These are phyloP conservation scores for Temnopleurus reevesii DNA, from an alignment of 53 echinoderm and acorn worm species.

Conservation along the genomic window DNA sequence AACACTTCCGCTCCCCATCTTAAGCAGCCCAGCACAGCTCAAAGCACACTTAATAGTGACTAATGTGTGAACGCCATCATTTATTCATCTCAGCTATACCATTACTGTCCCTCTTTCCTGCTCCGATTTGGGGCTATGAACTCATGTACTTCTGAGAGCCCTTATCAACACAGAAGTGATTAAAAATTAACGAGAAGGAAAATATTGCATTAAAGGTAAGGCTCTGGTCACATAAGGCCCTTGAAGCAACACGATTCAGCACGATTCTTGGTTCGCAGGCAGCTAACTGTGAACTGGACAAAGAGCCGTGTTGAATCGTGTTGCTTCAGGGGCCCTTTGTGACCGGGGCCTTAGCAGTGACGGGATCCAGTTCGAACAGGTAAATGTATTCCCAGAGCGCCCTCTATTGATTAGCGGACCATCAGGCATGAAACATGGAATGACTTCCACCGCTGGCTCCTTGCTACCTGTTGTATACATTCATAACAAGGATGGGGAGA, in stretches of 20 bases:
- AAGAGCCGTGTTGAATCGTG: too few species aligned
- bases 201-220: not conserved
- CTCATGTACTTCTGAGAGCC: conserved; percentile 2
- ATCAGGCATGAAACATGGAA: not conserved
- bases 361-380: not conserved
- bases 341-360: not conserved
- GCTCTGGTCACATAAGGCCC: too few species aligned
- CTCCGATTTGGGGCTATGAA: not conserved
- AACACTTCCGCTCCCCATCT: not conserved
- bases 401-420: not conserved
- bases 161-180: not conserved
- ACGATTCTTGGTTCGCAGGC: too few species aligned
- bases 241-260: too few species aligned
- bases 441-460: not conserved
- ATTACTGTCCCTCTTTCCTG: not conserved
- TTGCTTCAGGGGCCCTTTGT: too few species aligned
- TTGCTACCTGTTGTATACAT: not conserved
- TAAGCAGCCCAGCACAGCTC: not conserved
- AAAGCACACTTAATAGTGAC: conserved; percentile 7
- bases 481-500: not conserved
- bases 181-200: conserved; percentile 22
- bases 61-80: conserved; percentile 23
- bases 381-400: conserved; percentile 1
- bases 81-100: not conserved
- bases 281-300: too few species aligned